Evolutionary conservation across 2,113 vertebrate genomes (phyloP), one percentile per base, ranked within the genome.

Genomic region (Nanorana parkeri): DNA sequence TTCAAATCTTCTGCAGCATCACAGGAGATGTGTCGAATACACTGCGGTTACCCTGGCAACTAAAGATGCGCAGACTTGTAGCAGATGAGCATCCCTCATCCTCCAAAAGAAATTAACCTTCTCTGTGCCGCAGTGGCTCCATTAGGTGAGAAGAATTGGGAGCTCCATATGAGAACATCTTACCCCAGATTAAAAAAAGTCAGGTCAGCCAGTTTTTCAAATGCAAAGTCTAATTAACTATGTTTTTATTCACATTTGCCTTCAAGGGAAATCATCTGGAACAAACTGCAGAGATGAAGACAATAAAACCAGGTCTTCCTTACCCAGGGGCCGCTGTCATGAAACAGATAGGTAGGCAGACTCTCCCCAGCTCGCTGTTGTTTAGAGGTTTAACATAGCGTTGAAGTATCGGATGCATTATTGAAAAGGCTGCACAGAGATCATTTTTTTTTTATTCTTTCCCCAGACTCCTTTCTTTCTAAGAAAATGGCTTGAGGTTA

Each of bases 1-100:
- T 75, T 82, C 71, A 82, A 75, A 75, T 82, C 71, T 75, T 56
- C 71, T 47, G 80, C 80, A 67, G 61, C 63, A 58, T 82, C 71
- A 41, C 68, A 66, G 80, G 68, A 82, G 61, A 67, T 66, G 74
- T 82, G 69, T 67, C 71, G 67, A 67, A 82, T 67, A 67, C 54
- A 52, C 71, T 51, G 51, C 4, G 51, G 80, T 82, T 82, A 71
- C 75, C 65, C 67, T 82, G 36, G 80, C 51, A 82, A 82, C 80
- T 67, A 67, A 82, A 61, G 71, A 82, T 82, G 71, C 63, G 52
- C 61, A 82, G 68, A 81, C 15, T 66, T 24, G 79, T 26, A 74
- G 72, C 68, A 74, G 69, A 81, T 66, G 71, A 82, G n/a, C 71
- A 75, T 75, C 75, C 54, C 58, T 65, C 69, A 16, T 16, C 41